Conservation (phyloP, 2,113 vertebrate genomes). For the Nesoenas mayeri region DNA sequence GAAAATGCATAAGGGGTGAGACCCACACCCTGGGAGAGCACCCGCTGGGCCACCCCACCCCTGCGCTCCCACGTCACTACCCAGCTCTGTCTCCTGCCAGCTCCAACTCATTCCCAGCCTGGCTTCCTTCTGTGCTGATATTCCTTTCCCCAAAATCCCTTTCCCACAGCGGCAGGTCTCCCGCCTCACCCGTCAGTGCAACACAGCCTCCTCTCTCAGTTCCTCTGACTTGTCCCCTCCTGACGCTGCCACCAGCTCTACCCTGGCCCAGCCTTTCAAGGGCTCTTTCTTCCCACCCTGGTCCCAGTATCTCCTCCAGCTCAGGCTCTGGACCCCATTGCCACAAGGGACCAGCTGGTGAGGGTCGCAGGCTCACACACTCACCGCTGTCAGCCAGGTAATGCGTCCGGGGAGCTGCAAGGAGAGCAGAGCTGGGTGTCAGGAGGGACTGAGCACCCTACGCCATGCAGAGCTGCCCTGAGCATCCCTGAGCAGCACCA, state of each 20-base stretch:
- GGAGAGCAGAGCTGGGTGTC: neutral
- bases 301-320: neutral
- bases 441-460: neutral
- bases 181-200: neutral
- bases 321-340: neutral
- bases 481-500: neutral
- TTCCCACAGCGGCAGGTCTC: neutral
- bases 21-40: neutral
- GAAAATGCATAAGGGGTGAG: neutral
- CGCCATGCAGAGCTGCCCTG: fast-evolving
- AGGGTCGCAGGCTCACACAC: conserved; percentile 48
- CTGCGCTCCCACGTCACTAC: neutral
- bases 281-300: neutral
- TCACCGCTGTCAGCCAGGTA: conserved; percentile 90
- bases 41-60: neutral
- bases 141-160: neutral
- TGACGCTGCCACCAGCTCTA: neutral
- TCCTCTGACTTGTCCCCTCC: neutral
- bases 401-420: conserved; percentile 86
- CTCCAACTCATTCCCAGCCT: neutral
- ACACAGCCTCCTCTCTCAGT: neutral
- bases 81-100: neutral
- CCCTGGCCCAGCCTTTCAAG: neutral
- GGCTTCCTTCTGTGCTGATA: neutral
- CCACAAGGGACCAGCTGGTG: fast-evolving